These are phyloP conservation scores for Agrochola lychnidis DNA, from an alignment of 2,888 invertebrate species.

Conservation along the genomic window DNA sequence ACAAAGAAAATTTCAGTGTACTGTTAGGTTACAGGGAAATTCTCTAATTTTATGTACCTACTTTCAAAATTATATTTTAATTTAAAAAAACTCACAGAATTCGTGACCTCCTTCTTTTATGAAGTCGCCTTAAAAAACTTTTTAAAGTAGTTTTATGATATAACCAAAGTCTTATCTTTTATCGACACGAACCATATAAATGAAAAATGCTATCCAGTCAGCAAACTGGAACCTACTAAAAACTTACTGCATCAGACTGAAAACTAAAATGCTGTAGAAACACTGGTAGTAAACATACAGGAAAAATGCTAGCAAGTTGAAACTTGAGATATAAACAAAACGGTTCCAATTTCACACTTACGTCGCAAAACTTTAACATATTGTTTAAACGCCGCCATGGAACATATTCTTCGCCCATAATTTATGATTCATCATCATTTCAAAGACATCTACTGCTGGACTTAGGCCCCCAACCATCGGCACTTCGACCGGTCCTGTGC, in stretches of 20 bases:
- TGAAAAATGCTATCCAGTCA: not conserved
- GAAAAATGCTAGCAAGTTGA: not conserved
- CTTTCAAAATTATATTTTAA: too few species aligned
- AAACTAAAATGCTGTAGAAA: not conserved
- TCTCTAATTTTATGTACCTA: not conserved
- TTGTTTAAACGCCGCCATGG: too few species aligned
- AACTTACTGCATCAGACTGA: slow-evolving; percentile 1
- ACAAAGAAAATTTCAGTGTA: not conserved
- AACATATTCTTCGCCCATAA: too few species aligned
- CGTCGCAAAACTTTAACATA: not conserved
- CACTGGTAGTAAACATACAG: not conserved
- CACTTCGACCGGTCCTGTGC: not conserved
- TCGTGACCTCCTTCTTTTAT: not conserved
- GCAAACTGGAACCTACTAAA: not conserved
- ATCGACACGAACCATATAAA: not conserved
- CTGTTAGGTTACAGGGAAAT: not conserved
- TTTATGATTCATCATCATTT: not conserved
- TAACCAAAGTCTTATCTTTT: not conserved
- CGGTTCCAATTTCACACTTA: not conserved
- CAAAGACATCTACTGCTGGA: not conserved
- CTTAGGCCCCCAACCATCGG: not conserved
- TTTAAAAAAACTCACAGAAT: not conserved
- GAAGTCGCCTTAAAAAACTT: not conserved
- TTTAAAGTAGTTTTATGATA: not conserved
- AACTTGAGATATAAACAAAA: not conserved